Conservation (phyloP, 2,888 invertebrate genomes). For the Calliopum simillimum region DNA sequence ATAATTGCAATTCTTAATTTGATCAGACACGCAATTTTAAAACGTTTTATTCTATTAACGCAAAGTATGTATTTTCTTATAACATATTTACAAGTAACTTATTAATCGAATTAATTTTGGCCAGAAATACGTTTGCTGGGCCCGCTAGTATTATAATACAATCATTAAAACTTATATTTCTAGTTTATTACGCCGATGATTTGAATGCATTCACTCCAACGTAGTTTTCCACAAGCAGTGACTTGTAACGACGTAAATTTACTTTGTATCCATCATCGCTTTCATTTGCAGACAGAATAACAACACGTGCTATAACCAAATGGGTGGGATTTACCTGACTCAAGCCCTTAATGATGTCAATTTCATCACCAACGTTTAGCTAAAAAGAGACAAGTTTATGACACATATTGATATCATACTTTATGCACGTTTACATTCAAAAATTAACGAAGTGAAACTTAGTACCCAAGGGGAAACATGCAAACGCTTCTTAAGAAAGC, state of each 20-base stretch:
- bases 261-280: conserved; percentile 70
- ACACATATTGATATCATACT: too few relatives aligned
- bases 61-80: too few relatives aligned
- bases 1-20: too few relatives aligned
- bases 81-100: too few relatives aligned
- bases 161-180: conserved; percentile 3
- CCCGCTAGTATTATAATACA: neutral
- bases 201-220: conserved; percentile 60
- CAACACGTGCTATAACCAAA: conserved; percentile 76
- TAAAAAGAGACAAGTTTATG: conserved; percentile 57
- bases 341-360: conserved; percentile 79
- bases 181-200: conserved; percentile 65
- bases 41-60: too few relatives aligned
- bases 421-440: too few relatives aligned
- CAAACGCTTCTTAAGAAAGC: too few relatives aligned
- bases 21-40: too few relatives aligned
- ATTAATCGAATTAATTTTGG: too few relatives aligned
- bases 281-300: conserved; percentile 71
- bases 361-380: conserved; percentile 78
- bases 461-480: too few relatives aligned
- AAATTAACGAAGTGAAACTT: too few relatives aligned
- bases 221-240: conserved; percentile 81
- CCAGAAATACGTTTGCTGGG: neutral
- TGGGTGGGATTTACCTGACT: conserved; percentile 77
- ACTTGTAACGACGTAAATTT: conserved; percentile 76